Evolutionary conservation across 1,140 invertebrate genomes (phyloP), one percentile per base, ranked within the genome.

Genomic region (Pseudomyrmex cubaensis): DNA sequence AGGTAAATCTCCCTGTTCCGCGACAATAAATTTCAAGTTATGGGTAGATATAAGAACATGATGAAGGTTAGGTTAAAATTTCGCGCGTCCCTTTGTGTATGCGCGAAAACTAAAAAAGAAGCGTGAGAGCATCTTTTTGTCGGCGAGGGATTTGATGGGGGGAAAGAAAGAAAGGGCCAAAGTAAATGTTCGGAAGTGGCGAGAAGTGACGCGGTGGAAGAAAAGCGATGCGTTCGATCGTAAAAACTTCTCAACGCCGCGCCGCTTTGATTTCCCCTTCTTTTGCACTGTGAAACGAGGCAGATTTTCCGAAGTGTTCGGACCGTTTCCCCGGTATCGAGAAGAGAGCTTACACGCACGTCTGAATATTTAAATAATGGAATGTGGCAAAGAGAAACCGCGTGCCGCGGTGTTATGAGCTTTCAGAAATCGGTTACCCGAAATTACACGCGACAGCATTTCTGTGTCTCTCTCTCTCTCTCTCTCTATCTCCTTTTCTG

Each of bases 171-270:
- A 59, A 2, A 13, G 50, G 13, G 66, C 7, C 44, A 35, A 59
- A 75, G 69, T 66, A 22, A 62, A 35, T 67, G 70, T 46, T 35
- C 61, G 80, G 82, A 89, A 72, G 63, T 70, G 52, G 63, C 66
- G 67, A 77, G 61, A 84, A 57, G 70, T 74, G 74, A 82, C 66
- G 85, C 84, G 35, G 35, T 35, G 83, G 80, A 86, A 75, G 80
- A 74, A 85, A 87, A 85, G 46, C 66, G 67, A 80, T 57, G 86
- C 82, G 61, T 85, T 77, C 83, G 86, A 85, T 88, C 83, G 87
- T 88, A 88, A 88, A 88, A 88, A 88, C 87, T 87, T 52, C 66
- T 85, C 76, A 69, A 85, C 83, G 86, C 75, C 76, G 77, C 86
- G 86, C 75, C 76, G 77, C 87, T 87, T 88, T 85, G 87, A 88